A percentile compares a stretch with the other conserved stretches of the same genome.
Evolutionary conservation across 2,888 invertebrate genomes (phyloP).

Genomic region (Allacma fusca): DNA sequence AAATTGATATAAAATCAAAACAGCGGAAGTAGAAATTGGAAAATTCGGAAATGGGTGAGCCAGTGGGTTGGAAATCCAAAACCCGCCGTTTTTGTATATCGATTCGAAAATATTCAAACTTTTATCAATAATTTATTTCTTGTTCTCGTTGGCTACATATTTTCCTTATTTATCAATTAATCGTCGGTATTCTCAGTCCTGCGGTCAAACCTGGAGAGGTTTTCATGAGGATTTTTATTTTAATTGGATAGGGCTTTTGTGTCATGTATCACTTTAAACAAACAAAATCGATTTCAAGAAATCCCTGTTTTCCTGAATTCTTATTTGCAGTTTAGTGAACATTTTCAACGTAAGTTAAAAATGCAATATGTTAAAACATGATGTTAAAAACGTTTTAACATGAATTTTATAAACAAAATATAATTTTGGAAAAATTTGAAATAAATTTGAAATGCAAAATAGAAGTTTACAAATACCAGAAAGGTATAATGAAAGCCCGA

Average conservation of each 20-base stretch:
- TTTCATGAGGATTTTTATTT: not conserved
- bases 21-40: no score
- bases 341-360: constrained; percentile 9
- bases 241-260: not conserved
- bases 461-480: not conserved
- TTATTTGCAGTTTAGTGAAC: constrained; percentile 9
- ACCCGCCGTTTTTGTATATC: not conserved
- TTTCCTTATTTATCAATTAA: not conserved
- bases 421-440: no score
- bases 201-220: not conserved
- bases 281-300: not conserved
- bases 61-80: not conserved
- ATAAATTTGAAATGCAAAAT: no score
- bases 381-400: no score
- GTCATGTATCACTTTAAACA: not conserved
- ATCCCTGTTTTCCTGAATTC: constrained; percentile 10
- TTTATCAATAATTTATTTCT: not conserved
- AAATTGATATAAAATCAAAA: no score
- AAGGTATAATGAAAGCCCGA: no score
- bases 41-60: no score
- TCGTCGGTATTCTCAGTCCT: not conserved
- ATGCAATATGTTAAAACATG: no score
- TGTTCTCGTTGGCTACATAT: not conserved
- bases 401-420: no score
- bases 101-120: not conserved